Conservation (phyloP, 2,113 vertebrate species). For the Struthidea cinerea region DNA sequence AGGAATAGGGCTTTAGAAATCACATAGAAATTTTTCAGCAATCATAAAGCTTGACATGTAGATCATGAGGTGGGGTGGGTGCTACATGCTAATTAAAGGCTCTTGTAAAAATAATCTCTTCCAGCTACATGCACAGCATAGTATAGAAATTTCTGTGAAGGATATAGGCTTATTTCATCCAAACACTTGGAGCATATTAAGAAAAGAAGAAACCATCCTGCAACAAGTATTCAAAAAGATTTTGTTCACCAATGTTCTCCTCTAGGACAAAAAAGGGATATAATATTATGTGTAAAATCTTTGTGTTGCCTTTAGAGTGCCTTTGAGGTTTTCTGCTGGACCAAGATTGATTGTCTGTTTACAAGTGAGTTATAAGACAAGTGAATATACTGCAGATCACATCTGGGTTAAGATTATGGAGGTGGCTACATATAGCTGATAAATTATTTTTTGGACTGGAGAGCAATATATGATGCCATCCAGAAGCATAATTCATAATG, state of each 20-base stretch:
- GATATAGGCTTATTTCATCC: background rate
- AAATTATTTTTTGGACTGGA: background rate
- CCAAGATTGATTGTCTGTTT: background rate
- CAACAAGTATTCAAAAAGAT: background rate
- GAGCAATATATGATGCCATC: background rate
- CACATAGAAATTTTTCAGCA: background rate
- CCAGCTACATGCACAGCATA: background rate
- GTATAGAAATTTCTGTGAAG: background rate
- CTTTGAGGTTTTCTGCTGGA: background rate
- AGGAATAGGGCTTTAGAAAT: background rate
- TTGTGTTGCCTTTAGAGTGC: background rate
- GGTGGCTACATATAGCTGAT: background rate
- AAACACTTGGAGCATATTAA: background rate
- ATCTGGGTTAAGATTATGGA: background rate
- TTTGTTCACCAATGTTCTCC: background rate
- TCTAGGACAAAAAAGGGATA: background rate
- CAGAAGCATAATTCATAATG: slow-evolving; percentile 14
- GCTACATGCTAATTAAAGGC: background rate
- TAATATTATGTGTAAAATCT: background rate
- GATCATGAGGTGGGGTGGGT: background rate
- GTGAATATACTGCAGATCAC: background rate
- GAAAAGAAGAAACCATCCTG: background rate
- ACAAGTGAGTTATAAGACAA: background rate
- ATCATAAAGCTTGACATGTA: background rate
- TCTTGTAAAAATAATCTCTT: background rate